Conservation (phyloP, 2,113 vertebrate species). For the Pagrus major region DNA sequence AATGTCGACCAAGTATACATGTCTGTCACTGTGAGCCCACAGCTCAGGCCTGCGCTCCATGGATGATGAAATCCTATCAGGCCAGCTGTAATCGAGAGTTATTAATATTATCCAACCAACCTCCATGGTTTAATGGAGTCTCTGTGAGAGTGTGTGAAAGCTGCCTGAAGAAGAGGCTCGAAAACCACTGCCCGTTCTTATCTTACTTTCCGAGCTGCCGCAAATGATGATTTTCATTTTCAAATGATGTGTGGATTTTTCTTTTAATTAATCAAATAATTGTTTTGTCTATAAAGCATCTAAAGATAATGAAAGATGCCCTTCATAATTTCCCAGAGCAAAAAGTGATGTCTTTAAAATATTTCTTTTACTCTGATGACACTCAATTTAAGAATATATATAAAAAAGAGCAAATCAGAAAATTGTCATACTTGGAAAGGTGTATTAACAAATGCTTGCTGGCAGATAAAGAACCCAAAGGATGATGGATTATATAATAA, state of each 20-base stretch:
- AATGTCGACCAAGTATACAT: conserved; percentile 72
- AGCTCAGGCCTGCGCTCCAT: conserved; percentile 56
- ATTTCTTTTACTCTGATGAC: background rate
- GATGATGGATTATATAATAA: background rate
- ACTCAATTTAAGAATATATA: background rate
- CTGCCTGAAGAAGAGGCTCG: conserved; percentile 32
- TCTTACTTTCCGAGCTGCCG: background rate
- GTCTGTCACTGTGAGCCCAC: conserved; percentile 69
- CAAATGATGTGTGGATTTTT: background rate
- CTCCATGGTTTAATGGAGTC: conserved; percentile 42
- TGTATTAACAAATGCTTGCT: background rate
- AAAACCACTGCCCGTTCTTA: background rate
- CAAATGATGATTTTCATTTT: background rate
- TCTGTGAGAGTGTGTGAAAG: conserved; percentile 18
- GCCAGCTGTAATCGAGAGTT: conserved; percentile 83
- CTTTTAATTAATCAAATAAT: background rate
- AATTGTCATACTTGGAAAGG: background rate
- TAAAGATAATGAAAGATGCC: background rate
- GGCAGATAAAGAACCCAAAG: background rate
- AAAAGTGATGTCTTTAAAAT: background rate
- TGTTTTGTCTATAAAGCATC: background rate
- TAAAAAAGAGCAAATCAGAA: background rate
- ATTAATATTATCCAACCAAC: conserved; percentile 80
- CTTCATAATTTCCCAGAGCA: background rate
- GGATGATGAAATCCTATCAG: conserved; percentile 82